These are phyloP conservation scores for Emydocephalus ijimae DNA, from an alignment of 2,113 vertebrate species.

Conservation along the genomic window DNA sequence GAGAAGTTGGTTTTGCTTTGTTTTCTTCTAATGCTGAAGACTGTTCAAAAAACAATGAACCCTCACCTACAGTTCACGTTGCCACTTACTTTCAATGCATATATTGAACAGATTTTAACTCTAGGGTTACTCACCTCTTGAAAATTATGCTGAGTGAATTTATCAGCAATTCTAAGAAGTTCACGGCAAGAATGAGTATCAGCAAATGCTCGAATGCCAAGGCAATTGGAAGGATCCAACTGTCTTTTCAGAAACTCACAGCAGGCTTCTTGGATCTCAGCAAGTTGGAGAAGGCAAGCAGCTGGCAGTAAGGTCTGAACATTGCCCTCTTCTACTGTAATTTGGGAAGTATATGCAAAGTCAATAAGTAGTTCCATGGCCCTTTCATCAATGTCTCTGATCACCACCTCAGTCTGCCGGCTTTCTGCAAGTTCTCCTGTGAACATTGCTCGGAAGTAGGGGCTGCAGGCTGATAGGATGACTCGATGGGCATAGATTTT, in stretches of 20 bases:
- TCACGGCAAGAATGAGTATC: conserved; percentile 97
- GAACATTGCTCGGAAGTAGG: conserved; percentile 98
- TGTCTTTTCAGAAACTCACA: conserved; percentile 98
- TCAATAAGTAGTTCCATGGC: conserved; percentile 99
- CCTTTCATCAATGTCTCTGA: conserved; percentile 95
- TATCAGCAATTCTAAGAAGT: conserved; percentile 94
- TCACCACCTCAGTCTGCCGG: conserved; percentile 95
- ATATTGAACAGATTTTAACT: not conserved
- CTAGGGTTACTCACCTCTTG: conserved; percentile 82
- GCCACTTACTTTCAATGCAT: not conserved
- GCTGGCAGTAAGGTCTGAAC: conserved; percentile 95
- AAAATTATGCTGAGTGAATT: conserved; percentile 99
- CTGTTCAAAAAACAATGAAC: not conserved
- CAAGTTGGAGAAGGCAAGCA: conserved; percentile 95
- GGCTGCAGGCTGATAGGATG: conserved; percentile 95
- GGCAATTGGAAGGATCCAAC: conserved; percentile 95
- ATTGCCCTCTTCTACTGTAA: conserved; percentile 96
- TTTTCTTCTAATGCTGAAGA: not conserved
- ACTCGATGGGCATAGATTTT: conserved; percentile 98
- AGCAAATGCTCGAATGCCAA: conserved; percentile 96
- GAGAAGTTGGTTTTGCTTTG: not conserved
- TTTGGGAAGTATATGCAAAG: conserved; percentile 98
- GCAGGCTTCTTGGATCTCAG: conserved; percentile 97
- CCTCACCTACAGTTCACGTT: not conserved
- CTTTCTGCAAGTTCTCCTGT: conserved; percentile 96